These are phyloP conservation scores for Piezodorus guildinii DNA, from an alignment of 1,140 invertebrate species.

Conservation along the genomic window DNA sequence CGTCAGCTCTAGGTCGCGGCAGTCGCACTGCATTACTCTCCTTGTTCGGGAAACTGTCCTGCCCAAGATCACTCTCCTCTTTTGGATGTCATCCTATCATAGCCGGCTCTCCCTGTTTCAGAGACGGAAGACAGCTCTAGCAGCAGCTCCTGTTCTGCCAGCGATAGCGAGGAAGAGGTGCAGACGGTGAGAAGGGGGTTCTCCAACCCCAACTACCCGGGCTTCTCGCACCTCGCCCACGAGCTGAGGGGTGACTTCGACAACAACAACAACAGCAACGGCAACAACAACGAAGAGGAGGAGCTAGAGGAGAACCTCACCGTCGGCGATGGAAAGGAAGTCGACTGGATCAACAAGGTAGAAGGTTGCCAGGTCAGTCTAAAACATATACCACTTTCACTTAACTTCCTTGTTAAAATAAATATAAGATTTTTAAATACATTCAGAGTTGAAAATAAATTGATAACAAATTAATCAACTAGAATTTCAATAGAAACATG, in stretches of 20 bases:
- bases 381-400: no score
- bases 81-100: no score
- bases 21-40: no score
- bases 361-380: conserved; percentile 32
- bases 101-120: not conserved
- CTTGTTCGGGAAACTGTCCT: no score
- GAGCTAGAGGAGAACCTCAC: conserved; percentile 17
- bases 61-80: no score
- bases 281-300: conserved; percentile 27
- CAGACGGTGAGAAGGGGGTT: conserved; percentile 40
- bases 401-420: no score
- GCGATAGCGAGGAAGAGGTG: conserved; percentile 34
- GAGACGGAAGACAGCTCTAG: conserved; percentile 26
- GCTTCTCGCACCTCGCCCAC: conserved; percentile 39
- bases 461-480: no score
- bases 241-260: conserved; percentile 31
- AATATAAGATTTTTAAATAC: no score
- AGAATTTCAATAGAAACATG: no score
- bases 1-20: no score
- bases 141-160: conserved; percentile 25
- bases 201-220: conserved; percentile 67
- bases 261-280: conserved; percentile 33
- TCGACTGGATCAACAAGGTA: conserved; percentile 33
- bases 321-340: conserved; percentile 13
- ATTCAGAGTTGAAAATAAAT: no score